Conservation (phyloP, 2,888 invertebrate genomes). For the Mesorhabditis belari region DNA sequence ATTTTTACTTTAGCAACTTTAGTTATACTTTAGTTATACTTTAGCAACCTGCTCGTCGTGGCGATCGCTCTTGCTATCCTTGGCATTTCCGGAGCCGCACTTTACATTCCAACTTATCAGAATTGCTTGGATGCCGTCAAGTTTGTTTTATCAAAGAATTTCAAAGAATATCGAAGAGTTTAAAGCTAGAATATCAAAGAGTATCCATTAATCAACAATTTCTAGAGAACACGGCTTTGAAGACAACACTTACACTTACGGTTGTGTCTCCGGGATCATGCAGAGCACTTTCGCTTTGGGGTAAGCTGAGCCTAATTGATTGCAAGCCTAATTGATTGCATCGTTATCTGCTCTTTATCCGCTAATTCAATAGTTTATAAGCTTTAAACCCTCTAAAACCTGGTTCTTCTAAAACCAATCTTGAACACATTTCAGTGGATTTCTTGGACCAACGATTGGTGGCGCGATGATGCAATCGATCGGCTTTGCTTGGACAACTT, state of each 20-base stretch:
- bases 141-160: conserved; percentile 57
- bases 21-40: too few species aligned
- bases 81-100: conserved; percentile 77
- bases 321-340: too few species aligned
- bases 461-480: conserved; percentile 43
- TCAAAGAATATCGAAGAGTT: too few species aligned
- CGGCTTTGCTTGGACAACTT: conserved; percentile 54
- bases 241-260: conserved; percentile 79
- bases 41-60: conserved; percentile 56
- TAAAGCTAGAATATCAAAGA: not conserved
- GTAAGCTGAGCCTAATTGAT: too few species aligned
- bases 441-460: conserved; percentile 51
- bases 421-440: conserved; percentile 27
- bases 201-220: conserved; percentile 4
- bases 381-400: too few species aligned
- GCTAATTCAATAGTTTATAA: too few species aligned
- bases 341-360: too few species aligned
- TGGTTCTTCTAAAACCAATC: not conserved
- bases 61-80: conserved; percentile 67
- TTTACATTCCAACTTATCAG: conserved; percentile 77
- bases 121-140: conserved; percentile 73
- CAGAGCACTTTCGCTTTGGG: conserved; percentile 82
- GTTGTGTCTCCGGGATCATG: conserved; percentile 81
- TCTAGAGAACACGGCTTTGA: conserved; percentile 61
- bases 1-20: too few species aligned